Percentiles rank a stretch among this genome's conserved stretches.
phyloP scores from a whole-genome alignment of 2,797 vertebrate genomes.

The Carduelis carduelis region DNA sequence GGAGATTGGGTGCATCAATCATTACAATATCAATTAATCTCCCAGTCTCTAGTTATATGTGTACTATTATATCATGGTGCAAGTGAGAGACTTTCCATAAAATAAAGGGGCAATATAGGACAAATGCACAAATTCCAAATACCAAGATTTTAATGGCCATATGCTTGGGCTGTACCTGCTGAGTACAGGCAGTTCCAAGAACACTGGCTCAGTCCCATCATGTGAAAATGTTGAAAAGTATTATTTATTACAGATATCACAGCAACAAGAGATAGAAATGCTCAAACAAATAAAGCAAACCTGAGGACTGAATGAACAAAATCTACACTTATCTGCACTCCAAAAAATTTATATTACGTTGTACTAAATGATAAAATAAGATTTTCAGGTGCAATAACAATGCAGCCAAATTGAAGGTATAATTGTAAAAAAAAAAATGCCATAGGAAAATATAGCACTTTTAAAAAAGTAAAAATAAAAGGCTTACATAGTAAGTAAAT shows the following conservation, averaged over 20 bases:
- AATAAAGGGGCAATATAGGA: not conserved
- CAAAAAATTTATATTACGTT: not conserved
- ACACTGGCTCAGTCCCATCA: not conserved
- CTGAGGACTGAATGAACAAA: not conserved
- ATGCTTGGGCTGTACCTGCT: not conserved
- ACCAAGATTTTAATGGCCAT: not conserved
- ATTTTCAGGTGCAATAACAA: not conserved
- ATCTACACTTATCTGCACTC: not conserved
- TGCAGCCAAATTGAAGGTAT: not conserved
- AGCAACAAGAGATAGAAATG: not conserved
- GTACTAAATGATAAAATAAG: not conserved
- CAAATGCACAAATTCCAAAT: not conserved
- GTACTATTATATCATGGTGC: not conserved
- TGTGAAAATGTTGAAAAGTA: not conserved
- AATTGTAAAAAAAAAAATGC: not conserved
- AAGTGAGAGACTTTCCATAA: not conserved
- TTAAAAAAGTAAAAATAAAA: not conserved
- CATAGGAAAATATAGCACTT: not conserved
- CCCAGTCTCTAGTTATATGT: not conserved
- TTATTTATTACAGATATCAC: not conserved
- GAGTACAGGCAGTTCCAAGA: not conserved
- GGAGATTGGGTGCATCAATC: not conserved
- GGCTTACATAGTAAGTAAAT: not conserved
- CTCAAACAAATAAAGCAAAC: not conserved
- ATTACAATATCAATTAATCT: not conserved